phyloP scores from a whole-genome alignment of 2,113 vertebrate genomes.

The Nibea coibor region DNA sequence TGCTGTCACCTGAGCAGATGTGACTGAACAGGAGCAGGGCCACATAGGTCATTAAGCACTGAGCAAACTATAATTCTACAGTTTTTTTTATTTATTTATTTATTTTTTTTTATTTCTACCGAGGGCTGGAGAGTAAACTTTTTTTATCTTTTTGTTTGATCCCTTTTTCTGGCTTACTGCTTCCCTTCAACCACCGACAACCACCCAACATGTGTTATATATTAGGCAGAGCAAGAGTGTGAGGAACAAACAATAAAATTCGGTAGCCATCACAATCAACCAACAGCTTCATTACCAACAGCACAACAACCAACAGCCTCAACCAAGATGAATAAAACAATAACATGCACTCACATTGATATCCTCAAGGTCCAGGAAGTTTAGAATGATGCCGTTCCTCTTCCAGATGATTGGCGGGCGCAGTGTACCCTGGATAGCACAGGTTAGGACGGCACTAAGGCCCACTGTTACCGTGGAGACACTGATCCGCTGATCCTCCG shows the following conservation, averaged over 20 bases:
- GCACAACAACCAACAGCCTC: not conserved
- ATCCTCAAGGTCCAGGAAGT: conserved; percentile 94
- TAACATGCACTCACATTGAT: conserved; percentile 87
- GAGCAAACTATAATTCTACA: conserved; percentile 9
- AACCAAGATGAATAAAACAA: not conserved
- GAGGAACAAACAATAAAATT: not conserved
- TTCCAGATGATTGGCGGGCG: conserved; percentile 95
- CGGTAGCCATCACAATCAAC: not conserved
- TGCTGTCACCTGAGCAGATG: conserved; percentile 71
- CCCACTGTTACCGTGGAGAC: conserved; percentile 92
- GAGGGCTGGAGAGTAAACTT: not conserved
- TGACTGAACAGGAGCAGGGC: conserved; percentile 48
- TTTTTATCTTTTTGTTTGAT: not conserved
- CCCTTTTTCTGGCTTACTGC: not conserved
- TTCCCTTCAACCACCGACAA: too few species aligned
- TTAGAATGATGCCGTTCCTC: conserved; percentile 91
- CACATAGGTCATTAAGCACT: conserved; percentile 68
- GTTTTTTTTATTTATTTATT: not conserved
- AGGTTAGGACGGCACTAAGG: conserved; percentile 91
- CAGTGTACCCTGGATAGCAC: conserved; percentile 89
- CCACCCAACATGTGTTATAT: not conserved
- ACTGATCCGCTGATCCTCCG: conserved; percentile 86
- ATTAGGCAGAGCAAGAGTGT: not conserved
- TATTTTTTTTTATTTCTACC: not conserved
- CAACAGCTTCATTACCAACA: not conserved